Percentiles rank a stretch among this genome's conserved stretches.
phyloP scores from a whole-genome alignment of 2,797 vertebrate species.

The Pangasius larnaudii region DNA sequence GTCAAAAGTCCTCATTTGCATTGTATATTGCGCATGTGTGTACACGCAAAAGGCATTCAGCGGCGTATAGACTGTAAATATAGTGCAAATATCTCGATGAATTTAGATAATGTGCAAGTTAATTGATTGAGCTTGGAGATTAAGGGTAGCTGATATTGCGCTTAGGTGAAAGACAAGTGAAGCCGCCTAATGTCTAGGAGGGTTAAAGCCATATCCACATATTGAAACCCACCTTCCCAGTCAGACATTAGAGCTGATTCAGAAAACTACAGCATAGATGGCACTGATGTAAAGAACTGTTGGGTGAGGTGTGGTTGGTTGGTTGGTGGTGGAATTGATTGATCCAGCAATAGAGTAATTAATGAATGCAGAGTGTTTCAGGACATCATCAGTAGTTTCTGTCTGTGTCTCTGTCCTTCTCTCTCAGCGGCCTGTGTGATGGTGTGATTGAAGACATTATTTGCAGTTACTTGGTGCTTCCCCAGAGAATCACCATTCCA shows the following conservation, averaged over 20 bases:
- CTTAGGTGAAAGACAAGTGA: background rate
- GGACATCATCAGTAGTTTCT: background rate
- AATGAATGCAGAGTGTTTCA: background rate
- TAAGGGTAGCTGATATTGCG: background rate
- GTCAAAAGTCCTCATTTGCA: background rate
- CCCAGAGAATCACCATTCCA: conserved; percentile 91
- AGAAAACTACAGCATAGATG: background rate
- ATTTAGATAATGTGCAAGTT: background rate
- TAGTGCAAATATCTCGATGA: background rate
- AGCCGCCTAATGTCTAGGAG: background rate
- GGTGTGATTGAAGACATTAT: conserved; percentile 93
- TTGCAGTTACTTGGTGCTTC: conserved; percentile 88
- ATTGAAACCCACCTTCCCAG: background rate
- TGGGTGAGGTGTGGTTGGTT: background rate
- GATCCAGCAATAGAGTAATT: background rate
- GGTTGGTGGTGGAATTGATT: background rate
- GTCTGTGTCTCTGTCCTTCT: background rate
- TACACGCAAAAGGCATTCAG: background rate
- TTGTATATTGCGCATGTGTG: background rate
- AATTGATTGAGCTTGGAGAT: background rate
- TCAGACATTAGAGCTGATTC: background rate
- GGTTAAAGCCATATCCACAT: background rate
- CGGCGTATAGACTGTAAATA: background rate
- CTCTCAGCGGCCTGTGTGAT: conserved; percentile 86
- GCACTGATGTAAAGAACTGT: background rate